Base-by-base conservation (phyloP, 1,140 invertebrate species). In the Drosophila nigrodunni region DNA sequence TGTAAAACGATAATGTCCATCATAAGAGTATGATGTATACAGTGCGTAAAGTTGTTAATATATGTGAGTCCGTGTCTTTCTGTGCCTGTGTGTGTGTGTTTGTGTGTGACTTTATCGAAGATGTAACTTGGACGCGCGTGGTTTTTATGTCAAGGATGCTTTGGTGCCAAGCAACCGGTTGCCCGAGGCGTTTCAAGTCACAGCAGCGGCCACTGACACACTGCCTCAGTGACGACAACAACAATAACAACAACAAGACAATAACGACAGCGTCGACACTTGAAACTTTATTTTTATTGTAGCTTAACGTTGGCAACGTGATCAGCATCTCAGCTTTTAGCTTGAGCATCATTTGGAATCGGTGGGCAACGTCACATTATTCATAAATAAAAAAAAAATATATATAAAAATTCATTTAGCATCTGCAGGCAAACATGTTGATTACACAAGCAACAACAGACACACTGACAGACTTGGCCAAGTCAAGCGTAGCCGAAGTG, bases 131-230 rank as follows among this genome's bases (percentile, higher is more conserved):
- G 74, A 30, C 64, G 68, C 75, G 76, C 69, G 76, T 69, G 68
- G 55, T 92, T 92, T 92, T 92, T 92, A 83, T 92, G 90, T 92
- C 90, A 92, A 92, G 90, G 90, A 92, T 92, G 81, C 75, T 77
- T 61, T 62, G 62, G 46, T 66, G 70, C 75, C 75, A 90, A 88
- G 77, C 74, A 90, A 92, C 90, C 90, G 90, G 90, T 92, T 92
- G 83, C 76, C 72, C 79, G 78, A 67, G 64, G 70, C 68, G 73
- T 67, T 78, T 81, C 49, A 68, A 60, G 43, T 54, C 69, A 34
- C 60, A 72, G 60, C 69, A 67, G 74, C 82, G 81, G 86, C 82
- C 82, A 90, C 86, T 90, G 82, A 90, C 82, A 90, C 71, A 90
- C 60, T 87, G 82, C 88, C 82, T 76, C 78, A 82, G 47, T 88